A percentile compares a stretch with the other conserved stretches of the same genome.
Evolutionary conservation across 2,113 vertebrate genomes (phyloP).

Genomic region (Larimichthys crocea): DNA sequence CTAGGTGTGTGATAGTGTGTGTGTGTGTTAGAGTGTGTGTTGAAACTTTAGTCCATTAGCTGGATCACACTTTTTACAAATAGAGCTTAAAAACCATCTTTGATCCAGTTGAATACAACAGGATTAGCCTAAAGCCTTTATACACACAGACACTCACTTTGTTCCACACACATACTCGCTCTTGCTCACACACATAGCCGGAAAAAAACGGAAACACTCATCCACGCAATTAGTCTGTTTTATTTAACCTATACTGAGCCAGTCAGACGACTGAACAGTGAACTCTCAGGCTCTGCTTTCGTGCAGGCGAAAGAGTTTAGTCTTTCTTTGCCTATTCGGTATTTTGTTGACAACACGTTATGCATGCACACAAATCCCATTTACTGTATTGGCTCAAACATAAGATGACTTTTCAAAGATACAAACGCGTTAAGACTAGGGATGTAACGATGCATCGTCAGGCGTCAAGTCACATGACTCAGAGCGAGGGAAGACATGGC

Average conservation of each 20-base stretch:
- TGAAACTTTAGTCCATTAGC: slow-evolving; percentile 49
- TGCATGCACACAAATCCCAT: not conserved
- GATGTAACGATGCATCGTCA: too few relatives aligned
- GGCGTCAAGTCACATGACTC: too few relatives aligned
- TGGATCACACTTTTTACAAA: slow-evolving; percentile 56
- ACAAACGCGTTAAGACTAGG: too few relatives aligned
- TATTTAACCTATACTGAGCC: slow-evolving; percentile 33
- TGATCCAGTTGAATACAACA: slow-evolving; percentile 71
- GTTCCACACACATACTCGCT: slow-evolving; percentile 38
- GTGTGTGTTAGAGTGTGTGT: slow-evolving; percentile 19
- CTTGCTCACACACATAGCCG: not conserved
- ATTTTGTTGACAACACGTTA: not conserved
- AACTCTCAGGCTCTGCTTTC: not conserved
- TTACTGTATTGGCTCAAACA: not conserved
- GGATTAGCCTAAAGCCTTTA: slow-evolving; percentile 70
- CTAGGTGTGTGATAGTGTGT: not conserved
- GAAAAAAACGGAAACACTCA: slow-evolving; percentile 27
- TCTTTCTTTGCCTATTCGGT: not conserved
- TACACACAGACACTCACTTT: slow-evolving; percentile 55
- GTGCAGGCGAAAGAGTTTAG: not conserved
- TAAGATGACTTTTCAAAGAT: not conserved
- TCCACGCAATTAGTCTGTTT: slow-evolving; percentile 53
- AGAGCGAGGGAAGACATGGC: too few relatives aligned
- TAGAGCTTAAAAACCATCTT: slow-evolving; percentile 66
- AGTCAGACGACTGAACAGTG: slow-evolving; percentile 1